phyloP scores from a whole-genome alignment of 2,888 invertebrate species.

The Phaonia tiefii region DNA sequence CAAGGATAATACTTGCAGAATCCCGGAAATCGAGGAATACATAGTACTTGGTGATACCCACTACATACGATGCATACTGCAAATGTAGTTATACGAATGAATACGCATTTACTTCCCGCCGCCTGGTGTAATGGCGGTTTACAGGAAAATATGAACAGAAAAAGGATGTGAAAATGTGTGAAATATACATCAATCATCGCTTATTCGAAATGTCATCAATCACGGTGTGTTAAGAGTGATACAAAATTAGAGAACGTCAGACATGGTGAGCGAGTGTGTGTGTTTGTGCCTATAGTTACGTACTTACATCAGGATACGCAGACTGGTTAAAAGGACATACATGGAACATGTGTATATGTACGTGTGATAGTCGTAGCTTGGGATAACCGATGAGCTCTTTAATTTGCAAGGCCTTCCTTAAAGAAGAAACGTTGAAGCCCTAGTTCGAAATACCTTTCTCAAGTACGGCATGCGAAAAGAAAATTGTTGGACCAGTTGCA shows the following conservation, averaged over 20 bases:
- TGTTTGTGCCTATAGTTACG: too few species aligned
- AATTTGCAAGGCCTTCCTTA: too few species aligned
- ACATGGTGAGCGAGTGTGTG: conserved; percentile 37
- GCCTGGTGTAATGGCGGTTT: conserved; percentile 1
- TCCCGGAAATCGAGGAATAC: neutral
- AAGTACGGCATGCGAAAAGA: too few species aligned
- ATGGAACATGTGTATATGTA: too few species aligned
- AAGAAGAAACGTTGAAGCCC: too few species aligned
- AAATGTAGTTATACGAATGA: conserved; percentile 9
- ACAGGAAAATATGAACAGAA: conserved; percentile 40
- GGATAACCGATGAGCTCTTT: too few species aligned
- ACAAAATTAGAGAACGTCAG: conserved; percentile 65
- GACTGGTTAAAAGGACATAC: neutral
- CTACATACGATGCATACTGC: conserved; percentile 1
- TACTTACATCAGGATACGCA: neutral
- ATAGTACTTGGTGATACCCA: neutral
- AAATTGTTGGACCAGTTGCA: too few species aligned
- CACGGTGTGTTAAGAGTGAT: conserved; percentile 71
- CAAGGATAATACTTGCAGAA: conserved; percentile 3
- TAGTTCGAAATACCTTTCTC: too few species aligned
- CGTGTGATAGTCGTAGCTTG: too few species aligned
- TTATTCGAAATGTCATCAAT: conserved; percentile 79
- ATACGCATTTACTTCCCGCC: conserved; percentile 13
- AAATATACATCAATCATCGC: conserved; percentile 79
- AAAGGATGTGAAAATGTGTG: conserved; percentile 72